Percentiles rank a stretch among this genome's conserved stretches.
Evolutionary conservation across 1,140 invertebrate species (phyloP).

Genomic region (Zaprionus camerounensis): DNA sequence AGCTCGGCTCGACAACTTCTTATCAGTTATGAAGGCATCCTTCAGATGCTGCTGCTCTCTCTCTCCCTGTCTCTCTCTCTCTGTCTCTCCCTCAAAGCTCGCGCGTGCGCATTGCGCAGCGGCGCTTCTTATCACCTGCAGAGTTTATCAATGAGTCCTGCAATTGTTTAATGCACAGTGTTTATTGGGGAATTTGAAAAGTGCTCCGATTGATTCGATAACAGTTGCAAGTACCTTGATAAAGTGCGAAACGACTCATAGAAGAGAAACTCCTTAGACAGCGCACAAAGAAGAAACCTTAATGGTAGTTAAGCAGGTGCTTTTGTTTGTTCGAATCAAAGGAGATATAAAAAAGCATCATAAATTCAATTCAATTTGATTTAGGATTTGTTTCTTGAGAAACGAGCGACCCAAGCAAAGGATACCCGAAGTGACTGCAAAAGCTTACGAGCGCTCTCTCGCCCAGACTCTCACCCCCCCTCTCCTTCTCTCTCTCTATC

Average conservation of each 20-base stretch:
- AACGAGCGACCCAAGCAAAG: slow-evolving; percentile 30
- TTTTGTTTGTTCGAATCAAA: slow-evolving; percentile 8
- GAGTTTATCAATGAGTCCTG: slow-evolving; percentile 56
- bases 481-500: slow-evolving; percentile 38
- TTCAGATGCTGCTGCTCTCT: not conserved
- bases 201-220: not conserved
- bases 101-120: slow-evolving; percentile 42
- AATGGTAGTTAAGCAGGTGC: not conserved
- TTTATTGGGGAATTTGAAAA: not conserved
- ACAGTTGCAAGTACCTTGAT: not conserved
- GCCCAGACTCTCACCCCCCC: not conserved
- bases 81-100: slow-evolving; percentile 56
- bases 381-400: slow-evolving; percentile 62
- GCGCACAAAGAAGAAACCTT: not conserved
- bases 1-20: slow-evolving; percentile 44
- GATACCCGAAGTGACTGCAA: slow-evolving; percentile 39
- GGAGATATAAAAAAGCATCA: slow-evolving; percentile 62
- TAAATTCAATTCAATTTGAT: slow-evolving; percentile 83
- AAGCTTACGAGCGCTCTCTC: slow-evolving; percentile 52
- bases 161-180: slow-evolving; percentile 58
- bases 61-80: not conserved
- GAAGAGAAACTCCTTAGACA: not conserved
- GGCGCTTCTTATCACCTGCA: slow-evolving; percentile 50
- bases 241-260: not conserved
- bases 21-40: slow-evolving; percentile 59